Percentiles rank a stretch among this genome's conserved stretches.
Evolutionary conservation across 2,113 vertebrate genomes (phyloP).

Genomic region (Aythya baeri): DNA sequence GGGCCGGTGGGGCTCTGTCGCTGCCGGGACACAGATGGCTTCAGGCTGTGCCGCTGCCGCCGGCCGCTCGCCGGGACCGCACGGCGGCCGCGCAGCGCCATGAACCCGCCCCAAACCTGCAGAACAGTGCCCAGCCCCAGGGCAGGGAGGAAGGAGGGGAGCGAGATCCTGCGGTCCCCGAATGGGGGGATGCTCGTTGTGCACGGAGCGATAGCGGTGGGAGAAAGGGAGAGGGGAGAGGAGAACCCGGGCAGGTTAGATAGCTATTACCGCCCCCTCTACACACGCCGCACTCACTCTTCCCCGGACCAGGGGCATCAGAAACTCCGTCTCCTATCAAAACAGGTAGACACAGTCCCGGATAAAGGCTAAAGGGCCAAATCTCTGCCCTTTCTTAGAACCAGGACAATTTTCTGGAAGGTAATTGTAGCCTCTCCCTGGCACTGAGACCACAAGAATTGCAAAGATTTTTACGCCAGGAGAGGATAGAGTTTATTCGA

Average conservation of each 20-base stretch:
- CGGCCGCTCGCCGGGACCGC: neutral
- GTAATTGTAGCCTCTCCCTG: neutral
- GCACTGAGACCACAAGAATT: neutral
- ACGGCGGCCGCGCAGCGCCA: neutral
- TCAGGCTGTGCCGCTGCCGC: neutral
- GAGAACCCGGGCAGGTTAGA: neutral
- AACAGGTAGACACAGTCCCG: neutral
- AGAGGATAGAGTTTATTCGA: neutral
- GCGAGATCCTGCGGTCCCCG: no score
- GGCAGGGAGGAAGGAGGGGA: no score
- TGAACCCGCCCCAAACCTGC: no score
- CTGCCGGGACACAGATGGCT: neutral
- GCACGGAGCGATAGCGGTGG: neutral
- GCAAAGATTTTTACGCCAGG: neutral
- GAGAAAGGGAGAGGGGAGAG: neutral
- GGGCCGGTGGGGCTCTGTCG: no score
- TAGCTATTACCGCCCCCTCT: neutral
- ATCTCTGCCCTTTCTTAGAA: neutral
- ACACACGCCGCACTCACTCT: neutral
- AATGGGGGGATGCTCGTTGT: neutral
- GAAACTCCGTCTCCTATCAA: neutral
- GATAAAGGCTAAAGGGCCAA: neutral
- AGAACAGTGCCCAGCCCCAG: no score
- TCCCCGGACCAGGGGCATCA: neutral
- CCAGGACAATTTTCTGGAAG: neutral